phyloP scores from a whole-genome alignment of 2,888 invertebrate species.

The Caenorhabditis macrosperma region DNA sequence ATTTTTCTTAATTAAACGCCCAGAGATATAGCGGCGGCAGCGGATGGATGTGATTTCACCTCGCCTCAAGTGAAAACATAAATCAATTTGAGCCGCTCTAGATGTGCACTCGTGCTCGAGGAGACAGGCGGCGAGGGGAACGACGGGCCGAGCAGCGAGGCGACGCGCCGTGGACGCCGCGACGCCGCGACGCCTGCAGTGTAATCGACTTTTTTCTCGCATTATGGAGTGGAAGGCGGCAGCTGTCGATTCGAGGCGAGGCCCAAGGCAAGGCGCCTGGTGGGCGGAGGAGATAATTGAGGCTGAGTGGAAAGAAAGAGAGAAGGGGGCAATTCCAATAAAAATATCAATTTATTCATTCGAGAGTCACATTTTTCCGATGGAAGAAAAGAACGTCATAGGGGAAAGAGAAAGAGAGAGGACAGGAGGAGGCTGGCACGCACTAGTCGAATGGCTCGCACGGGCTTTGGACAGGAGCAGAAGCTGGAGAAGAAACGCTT shows the following conservation, averaged over 20 bases:
- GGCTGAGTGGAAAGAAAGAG: background rate
- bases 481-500: no score
- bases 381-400: no score
- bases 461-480: no score
- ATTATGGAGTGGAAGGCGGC: conserved; percentile 16
- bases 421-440: no score
- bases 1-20: background rate
- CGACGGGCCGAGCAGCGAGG: background rate
- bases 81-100: conserved; percentile 20
- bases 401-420: no score
- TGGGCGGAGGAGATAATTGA: conserved; percentile 11
- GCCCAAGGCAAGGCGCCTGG: conserved; percentile 7
- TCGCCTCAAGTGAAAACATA: conserved; percentile 17
- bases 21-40: background rate
- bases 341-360: background rate
- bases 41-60: conserved; percentile 7
- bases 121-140: conserved; percentile 16
- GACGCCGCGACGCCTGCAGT: background rate
- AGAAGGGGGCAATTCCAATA: background rate
- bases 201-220: conserved; percentile 39
- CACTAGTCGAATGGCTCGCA: background rate
- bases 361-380: background rate
- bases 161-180: background rate
- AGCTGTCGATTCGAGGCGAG: conserved; percentile 23
- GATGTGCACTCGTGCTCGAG: background rate